Conservation (phyloP, 2,113 vertebrate genomes). For the Otolemur garnettii region DNA sequence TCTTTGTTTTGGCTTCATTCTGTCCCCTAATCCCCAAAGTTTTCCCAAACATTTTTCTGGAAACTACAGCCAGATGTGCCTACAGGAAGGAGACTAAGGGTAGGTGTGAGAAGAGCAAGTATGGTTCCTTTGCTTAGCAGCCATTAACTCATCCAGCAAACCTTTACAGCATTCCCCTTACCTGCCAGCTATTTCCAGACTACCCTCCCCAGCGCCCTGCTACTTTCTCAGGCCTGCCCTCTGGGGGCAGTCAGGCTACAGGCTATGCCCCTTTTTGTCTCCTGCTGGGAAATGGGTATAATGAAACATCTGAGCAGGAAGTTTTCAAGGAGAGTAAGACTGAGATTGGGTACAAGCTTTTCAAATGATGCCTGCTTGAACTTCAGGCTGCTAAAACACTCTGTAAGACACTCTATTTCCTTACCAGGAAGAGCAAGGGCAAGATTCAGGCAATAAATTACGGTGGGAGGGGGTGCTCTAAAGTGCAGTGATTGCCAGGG, state of each 20-base stretch:
- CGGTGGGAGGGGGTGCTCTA: background rate
- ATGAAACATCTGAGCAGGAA: background rate
- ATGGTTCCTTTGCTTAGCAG: background rate
- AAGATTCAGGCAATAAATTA: background rate
- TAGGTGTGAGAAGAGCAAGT: background rate
- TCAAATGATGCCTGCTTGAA: background rate
- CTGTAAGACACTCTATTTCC: background rate
- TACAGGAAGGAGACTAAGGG: background rate
- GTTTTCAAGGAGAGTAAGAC: background rate
- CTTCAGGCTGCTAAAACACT: background rate
- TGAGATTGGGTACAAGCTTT: background rate
- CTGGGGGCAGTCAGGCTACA: background rate
- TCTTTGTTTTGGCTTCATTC: conserved; percentile 18
- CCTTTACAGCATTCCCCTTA: background rate
- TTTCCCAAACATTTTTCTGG: background rate
- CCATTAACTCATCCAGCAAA: background rate
- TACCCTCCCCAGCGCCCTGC: background rate
- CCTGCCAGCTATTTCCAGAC: background rate
- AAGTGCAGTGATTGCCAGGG: background rate
- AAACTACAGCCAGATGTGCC: background rate
- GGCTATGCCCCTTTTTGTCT: background rate
- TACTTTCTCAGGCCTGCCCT: background rate
- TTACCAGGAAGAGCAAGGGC: background rate
- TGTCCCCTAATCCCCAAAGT: background rate
- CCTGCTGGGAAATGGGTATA: conserved; percentile 10